These are phyloP conservation scores for Nothoprocta perdicaria DNA, from an alignment of 2,113 vertebrate genomes.

Conservation along the genomic window DNA sequence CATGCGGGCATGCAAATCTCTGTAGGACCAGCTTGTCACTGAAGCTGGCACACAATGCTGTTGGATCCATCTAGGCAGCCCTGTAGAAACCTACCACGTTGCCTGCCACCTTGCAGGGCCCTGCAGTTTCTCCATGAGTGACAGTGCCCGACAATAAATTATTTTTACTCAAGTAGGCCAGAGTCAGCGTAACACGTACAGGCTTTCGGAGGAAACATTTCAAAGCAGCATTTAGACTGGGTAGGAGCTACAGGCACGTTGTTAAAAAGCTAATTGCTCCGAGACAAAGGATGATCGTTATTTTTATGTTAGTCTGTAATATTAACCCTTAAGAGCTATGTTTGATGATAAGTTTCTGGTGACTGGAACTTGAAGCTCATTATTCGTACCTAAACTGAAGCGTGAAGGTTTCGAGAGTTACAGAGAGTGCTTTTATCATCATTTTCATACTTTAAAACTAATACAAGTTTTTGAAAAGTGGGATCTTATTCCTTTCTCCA, in stretches of 20 bases:
- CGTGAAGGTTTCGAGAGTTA: neutral
- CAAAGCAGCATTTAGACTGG: conserved; percentile 35
- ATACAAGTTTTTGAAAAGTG: neutral
- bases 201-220: conserved; percentile 20
- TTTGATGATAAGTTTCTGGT: neutral
- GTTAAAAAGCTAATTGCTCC: conserved; percentile 51
- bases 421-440: neutral
- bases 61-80: neutral
- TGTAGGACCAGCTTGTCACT: neutral
- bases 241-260: conserved; percentile 17
- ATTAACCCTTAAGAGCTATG: conserved; percentile 42
- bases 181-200: neutral
- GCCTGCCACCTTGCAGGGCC: neutral
- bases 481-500: neutral
- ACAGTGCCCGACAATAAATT: neutral
- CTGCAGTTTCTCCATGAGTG: neutral
- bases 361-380: neutral
- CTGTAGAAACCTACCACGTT: neutral
- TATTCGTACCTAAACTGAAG: neutral
- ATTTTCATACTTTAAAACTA: neutral
- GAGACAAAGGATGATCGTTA: conserved; percentile 49
- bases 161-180: conserved; percentile 30
- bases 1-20: neutral
- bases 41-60: neutral
- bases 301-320: conserved; percentile 24